phyloP scores from a whole-genome alignment of 2,797 vertebrate species.

The Sebastes matsubarae region DNA sequence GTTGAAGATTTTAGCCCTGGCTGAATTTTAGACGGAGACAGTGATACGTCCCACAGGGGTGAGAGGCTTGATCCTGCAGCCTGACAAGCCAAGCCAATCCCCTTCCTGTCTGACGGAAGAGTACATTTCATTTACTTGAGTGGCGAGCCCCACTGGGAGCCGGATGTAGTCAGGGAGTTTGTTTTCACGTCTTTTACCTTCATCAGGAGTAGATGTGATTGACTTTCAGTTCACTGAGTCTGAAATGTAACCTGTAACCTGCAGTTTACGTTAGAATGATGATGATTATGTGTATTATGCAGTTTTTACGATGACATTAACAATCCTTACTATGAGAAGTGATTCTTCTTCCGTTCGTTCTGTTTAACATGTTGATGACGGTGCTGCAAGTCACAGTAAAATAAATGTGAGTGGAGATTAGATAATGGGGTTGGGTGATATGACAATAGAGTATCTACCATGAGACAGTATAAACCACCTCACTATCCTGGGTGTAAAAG shows the following conservation, averaged over 20 bases:
- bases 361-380: no score
- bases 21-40: slow-evolving; percentile 13
- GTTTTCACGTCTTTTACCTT: slow-evolving; percentile 17
- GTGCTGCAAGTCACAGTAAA: no score
- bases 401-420: no score
- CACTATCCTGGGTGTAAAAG: background rate
- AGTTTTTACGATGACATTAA: background rate
- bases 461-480: background rate
- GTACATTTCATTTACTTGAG: slow-evolving; percentile 50
- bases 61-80: slow-evolving; percentile 28
- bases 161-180: background rate
- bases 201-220: slow-evolving; percentile 3
- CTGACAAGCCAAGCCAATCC: slow-evolving; percentile 14
- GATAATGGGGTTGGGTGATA: no score
- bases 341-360: no score
- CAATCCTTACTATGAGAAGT: no score
- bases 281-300: background rate
- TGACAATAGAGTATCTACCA: no score
- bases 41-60: slow-evolving; percentile 12
- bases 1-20: slow-evolving; percentile 15
- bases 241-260: background rate
- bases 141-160: slow-evolving; percentile 21
- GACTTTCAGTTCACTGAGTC: background rate
- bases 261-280: background rate
- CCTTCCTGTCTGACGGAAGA: slow-evolving; percentile 16